These are phyloP conservation scores for Eira barbara DNA, from an alignment of 2,113 vertebrate species.

Conservation along the genomic window DNA sequence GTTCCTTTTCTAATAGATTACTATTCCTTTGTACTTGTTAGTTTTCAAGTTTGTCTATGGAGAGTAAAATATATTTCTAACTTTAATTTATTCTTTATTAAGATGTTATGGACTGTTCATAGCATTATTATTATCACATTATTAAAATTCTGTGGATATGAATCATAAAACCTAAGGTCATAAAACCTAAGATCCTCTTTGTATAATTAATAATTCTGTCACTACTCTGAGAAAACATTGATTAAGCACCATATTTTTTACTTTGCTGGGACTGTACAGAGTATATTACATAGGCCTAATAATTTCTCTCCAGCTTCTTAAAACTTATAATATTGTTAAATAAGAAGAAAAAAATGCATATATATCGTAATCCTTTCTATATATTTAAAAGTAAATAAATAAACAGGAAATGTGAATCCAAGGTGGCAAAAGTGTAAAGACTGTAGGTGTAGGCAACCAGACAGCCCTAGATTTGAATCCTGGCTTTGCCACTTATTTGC, in stretches of 20 bases:
- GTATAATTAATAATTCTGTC: not conserved
- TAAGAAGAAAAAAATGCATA: not conserved
- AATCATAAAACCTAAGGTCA: not conserved
- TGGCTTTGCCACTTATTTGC: not conserved
- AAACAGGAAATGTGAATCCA: not conserved
- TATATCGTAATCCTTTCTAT: not conserved
- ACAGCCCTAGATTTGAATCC: not conserved
- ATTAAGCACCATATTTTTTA: not conserved
- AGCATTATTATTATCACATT: not conserved
- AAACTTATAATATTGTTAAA: slow-evolving; percentile 20
- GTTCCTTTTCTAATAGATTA: slow-evolving; percentile 29
- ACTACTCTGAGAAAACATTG: not conserved
- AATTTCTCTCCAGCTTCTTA: not conserved
- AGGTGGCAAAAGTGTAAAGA: not conserved
- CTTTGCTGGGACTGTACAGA: not conserved
- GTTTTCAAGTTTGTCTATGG: slow-evolving; percentile 17
- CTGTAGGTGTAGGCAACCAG: not conserved
- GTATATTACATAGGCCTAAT: not conserved
- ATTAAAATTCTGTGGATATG: slow-evolving; percentile 20
- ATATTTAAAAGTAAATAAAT: slow-evolving; percentile 19
- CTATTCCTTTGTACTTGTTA: slow-evolving; percentile 41
- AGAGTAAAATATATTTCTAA: slow-evolving; percentile 44
- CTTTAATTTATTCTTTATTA: slow-evolving; percentile 45
- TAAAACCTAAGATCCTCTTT: slow-evolving; percentile 10
- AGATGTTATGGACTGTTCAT: not conserved